A percentile compares a stretch with the other conserved stretches of the same genome.
These are phyloP conservation scores for Hermaeophaga mercurialis DNA, from an alignment of 2,888 invertebrate species.

Conservation along the genomic window DNA sequence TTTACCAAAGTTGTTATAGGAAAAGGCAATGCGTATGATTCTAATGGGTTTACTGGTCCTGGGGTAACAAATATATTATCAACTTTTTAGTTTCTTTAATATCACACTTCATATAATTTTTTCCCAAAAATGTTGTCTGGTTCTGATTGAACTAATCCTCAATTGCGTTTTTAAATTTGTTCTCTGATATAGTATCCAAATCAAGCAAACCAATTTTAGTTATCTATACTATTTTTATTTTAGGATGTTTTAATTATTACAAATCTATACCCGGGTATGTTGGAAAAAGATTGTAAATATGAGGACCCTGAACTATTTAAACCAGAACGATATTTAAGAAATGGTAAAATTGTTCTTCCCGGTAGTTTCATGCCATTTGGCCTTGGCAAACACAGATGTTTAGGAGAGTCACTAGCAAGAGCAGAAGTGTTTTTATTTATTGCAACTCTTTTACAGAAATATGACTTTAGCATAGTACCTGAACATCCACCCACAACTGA, in stretches of 20 bases:
- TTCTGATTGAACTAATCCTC: too few species aligned
- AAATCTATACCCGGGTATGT: constrained; percentile 74
- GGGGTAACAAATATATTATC: too few species aligned
- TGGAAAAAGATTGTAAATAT: constrained; percentile 68
- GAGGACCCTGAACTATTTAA: constrained; percentile 73
- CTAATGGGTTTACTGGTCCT: too few species aligned
- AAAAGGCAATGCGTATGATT: too few species aligned
- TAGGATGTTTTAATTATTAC: constrained; percentile 82
- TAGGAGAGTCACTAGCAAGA: constrained; percentile 79
- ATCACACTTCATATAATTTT: too few species aligned
- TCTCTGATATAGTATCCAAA: too few species aligned
- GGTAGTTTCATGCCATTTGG: constrained; percentile 81
- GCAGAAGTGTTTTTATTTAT: constrained; percentile 80
- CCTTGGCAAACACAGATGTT: constrained; percentile 77
- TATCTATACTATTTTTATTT: too few species aligned
- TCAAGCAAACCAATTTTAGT: too few species aligned
- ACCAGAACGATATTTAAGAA: constrained; percentile 74
- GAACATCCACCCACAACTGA: constrained; percentile 70
- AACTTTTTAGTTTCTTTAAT: too few species aligned
- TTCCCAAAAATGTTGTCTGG: too few species aligned
- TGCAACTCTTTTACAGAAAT: constrained; percentile 74
- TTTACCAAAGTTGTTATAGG: too few species aligned
- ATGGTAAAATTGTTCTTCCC: constrained; percentile 64
- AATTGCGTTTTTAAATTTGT: too few species aligned
- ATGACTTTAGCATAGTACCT: constrained; percentile 68